Evolutionary conservation across 2,113 vertebrate species (phyloP).

Genomic region (Stigmatopora argus): DNA sequence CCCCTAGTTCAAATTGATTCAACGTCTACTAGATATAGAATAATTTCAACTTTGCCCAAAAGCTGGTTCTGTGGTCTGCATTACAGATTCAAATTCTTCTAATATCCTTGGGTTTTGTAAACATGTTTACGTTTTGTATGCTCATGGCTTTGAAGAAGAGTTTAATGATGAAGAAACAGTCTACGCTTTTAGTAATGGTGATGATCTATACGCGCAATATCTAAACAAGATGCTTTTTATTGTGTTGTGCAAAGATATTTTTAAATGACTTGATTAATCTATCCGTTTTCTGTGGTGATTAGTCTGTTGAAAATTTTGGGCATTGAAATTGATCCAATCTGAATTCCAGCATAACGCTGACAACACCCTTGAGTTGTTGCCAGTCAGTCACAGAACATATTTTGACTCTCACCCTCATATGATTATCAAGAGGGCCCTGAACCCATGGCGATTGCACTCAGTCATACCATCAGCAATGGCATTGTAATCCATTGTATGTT

Average conservation of each 20-base stretch:
- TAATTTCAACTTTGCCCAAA: too few relatives aligned
- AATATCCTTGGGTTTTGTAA: too few relatives aligned
- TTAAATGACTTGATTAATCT: neutral
- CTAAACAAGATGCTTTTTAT: neutral
- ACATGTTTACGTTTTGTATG: too few relatives aligned
- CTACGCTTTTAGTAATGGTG: neutral
- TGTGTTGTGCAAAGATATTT: conserved; percentile 7
- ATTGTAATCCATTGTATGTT: neutral
- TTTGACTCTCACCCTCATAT: neutral
- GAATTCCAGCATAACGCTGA: neutral
- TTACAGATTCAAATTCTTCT: too few relatives aligned
- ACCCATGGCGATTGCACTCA: neutral
- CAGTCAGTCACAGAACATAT: neutral
- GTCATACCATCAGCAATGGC: neutral
- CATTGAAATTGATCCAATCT: neutral
- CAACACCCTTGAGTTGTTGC: neutral
- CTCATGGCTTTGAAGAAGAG: too few relatives aligned
- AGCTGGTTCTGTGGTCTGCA: too few relatives aligned
- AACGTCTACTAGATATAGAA: too few relatives aligned
- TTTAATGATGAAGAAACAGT: too few relatives aligned
- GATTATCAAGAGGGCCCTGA: neutral
- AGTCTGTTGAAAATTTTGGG: neutral
- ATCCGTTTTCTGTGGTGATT: neutral
- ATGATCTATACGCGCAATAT: conserved; percentile 9
- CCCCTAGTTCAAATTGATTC: too few relatives aligned